Evolutionary conservation across 2,113 vertebrate species (phyloP).

Genomic region (Oryzias javanicus): DNA sequence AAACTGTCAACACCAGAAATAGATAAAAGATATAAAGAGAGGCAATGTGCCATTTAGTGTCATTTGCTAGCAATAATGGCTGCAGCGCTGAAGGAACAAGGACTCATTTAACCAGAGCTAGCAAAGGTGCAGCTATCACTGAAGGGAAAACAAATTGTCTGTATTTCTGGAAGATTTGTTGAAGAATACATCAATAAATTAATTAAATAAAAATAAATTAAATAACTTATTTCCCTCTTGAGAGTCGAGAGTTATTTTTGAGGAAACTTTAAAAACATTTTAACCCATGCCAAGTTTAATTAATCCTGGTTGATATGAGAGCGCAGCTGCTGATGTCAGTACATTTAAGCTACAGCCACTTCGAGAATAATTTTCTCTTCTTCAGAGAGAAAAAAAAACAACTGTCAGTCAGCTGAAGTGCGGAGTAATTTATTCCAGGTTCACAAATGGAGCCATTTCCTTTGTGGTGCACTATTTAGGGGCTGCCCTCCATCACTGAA

Average conservation of each 20-base stretch:
- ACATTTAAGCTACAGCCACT: neutral
- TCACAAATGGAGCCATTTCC: neutral
- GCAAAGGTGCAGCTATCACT: slow-evolving; percentile 34
- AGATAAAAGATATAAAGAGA: neutral
- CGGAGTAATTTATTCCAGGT: slow-evolving; percentile 16
- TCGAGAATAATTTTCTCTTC: slow-evolving; percentile 2
- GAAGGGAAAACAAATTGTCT: slow-evolving; percentile 31
- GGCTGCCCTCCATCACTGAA: neutral
- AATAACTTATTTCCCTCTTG: slow-evolving; percentile 1
- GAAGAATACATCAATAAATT: neutral
- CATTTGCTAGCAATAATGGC: slow-evolving; percentile 5
- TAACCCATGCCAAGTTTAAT: slow-evolving; percentile 11
- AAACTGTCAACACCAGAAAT: slow-evolving; percentile 8
- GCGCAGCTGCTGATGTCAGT: neutral
- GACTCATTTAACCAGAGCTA: slow-evolving; percentile 19
- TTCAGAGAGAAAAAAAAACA: slow-evolving; percentile 8
- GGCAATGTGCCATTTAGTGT: slow-evolving; percentile 14
- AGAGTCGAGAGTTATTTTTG: neutral
- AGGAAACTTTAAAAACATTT: neutral
- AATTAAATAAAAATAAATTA: too few relatives aligned
- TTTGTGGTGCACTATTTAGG: slow-evolving; percentile 10
- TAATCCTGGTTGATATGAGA: neutral
- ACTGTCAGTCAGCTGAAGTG: slow-evolving; percentile 11
- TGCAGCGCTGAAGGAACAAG: slow-evolving; percentile 14
- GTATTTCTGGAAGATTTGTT: slow-evolving; percentile 4